Evolutionary conservation across 2,797 vertebrate species (phyloP), one percentile per base, ranked within the genome.

Genomic region (Rhinichthys osculus): DNA sequence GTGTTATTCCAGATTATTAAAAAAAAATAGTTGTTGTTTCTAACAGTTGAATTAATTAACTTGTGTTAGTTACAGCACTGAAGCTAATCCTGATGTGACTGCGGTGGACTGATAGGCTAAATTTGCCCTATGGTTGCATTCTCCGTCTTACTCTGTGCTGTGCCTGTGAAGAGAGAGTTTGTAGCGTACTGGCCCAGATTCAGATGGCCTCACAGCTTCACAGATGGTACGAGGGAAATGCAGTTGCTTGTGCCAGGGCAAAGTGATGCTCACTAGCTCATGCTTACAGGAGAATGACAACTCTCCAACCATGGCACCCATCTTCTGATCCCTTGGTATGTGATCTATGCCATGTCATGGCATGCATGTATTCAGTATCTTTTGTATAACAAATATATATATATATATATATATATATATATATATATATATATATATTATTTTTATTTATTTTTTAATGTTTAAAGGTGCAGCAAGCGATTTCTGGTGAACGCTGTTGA

Each of bases 221-320:
- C 83, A 88, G 81, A 83, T 86, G 87, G 80, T 82, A 54, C 35
- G 4, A 86, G 38, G 33, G 71, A 87, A 74, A 73, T 85, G 52
- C 52, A 81, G 83, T 81, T 72, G 52, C 54, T 83, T 72, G 30
- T 86, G 73, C 78, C 82, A 83, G 69, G 64, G 33, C 57, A 78
- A 74, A 74, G 69, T 66, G 73, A 54, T 82, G 76, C 83, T 83
- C 33, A 78, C 70, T 72, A 23, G 57, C 81, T 78, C 50, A n/a
- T 85, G 70, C 72, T 84, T 62, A 30, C 19, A 21, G 35, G 44
- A 67, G 40, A 76, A 87, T 4, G 1, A 52, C 69, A 85, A 73
- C 17, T 52, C 40, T 72, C 30, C 52, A 85, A 72, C 52, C 44
- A 33, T 64, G 69, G 78, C 54, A 66, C 52, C 66, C 23, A 40